Base-by-base conservation (phyloP, 2,113 vertebrate species). In the Puntigrus tetrazona region DNA sequence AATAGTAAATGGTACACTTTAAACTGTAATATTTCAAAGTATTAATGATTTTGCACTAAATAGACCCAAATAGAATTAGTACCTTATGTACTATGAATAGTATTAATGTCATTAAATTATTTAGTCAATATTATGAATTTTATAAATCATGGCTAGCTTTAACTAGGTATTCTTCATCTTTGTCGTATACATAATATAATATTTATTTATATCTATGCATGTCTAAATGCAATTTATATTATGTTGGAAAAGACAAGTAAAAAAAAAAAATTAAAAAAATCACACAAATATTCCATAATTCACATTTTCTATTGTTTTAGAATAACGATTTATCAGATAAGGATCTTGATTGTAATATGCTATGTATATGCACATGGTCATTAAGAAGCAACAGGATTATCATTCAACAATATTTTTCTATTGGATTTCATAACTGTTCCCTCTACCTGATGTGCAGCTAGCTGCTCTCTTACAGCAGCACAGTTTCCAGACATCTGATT, bases 391-490 rank as follows among this genome's bases (percentile, higher is more conserved):
- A 25, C 22, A 72, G 20, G 22, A 72, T 72, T 43, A 72, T 72
- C 1, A 38, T 72, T 1, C 14, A 43, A n/a, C 22, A 20, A 67
- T 20, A 18, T 1, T 34, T 3, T 67, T 34, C 6, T 18, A 65
- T 10, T 11, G 8, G 9, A 69, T 38, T 69, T 69, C 16, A 50
- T 18, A 75, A 75, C 14, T 4, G 6, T 29, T 29, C 8, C 7
- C n/a, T 36, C 65, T 90, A 99, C 97, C 96, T 97, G 95, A 78
- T 94, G 96, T 0, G 90, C 86, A 72, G 90, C 89, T 84, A 96
- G 95, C 78, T 95, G 95, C 43, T 96, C 93, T 77, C 87, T 92
- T 25, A 97, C 90, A 25, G 88, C 87, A n/a, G 92, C 91, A 75
- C 92, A 91, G 7, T 16, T 92, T n/a, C 84, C 89, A 10, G 91